Evolutionary conservation across 2,113 vertebrate species (phyloP), one percentile per base, ranked within the genome.

Genomic region (Pangasianodon hypophthalmus): DNA sequence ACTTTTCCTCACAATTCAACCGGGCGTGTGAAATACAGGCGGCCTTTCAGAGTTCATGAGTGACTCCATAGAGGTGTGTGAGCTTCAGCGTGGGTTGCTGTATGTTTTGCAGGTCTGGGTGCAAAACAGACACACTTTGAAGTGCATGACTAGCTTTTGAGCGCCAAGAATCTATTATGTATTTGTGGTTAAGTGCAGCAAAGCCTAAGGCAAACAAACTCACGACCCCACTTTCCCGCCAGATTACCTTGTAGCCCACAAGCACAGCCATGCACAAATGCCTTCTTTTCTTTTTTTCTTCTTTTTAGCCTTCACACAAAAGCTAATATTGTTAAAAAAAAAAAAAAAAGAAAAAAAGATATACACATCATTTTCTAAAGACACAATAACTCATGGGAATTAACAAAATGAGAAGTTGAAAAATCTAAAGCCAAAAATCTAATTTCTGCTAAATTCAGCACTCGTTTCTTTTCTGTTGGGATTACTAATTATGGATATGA

Each of bases 51-150:
- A 54, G 85, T 52, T 86, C 4, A 13, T 60, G 86, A 54, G 16
- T 60, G 56, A 60, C 41, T 85, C 9, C 37, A 73, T 58, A 75
- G 64, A 46, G 82, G 60, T 64, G 64, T 56, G 87, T 71, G 50
- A 88, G 60, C 77, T 56, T 44, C 75, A 37, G 73, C 16, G 82
- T 90, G 83, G 84, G 91, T 80, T 90, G 85, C 80, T 75, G 21
- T 41, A 3, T 69, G 46, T 75, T 71, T 85, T 86, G 91, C 89
- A 91, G 48, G 71, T 87, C 67, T 29, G n/a, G 64, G 86, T 91
- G 91, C 91, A 91, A 86, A 91, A 56, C 26, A 26, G 29, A 86
- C 79, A 6, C 46, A 67, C 91, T 88, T 91, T 91, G 91, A 91
- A 91, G 91, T 91, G 91, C 91, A 91, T 37, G 87, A n/a, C 32